These are phyloP conservation scores for Poeciliopsis turrubarensis DNA, from an alignment of 2,113 vertebrate genomes.

Conservation along the genomic window DNA sequence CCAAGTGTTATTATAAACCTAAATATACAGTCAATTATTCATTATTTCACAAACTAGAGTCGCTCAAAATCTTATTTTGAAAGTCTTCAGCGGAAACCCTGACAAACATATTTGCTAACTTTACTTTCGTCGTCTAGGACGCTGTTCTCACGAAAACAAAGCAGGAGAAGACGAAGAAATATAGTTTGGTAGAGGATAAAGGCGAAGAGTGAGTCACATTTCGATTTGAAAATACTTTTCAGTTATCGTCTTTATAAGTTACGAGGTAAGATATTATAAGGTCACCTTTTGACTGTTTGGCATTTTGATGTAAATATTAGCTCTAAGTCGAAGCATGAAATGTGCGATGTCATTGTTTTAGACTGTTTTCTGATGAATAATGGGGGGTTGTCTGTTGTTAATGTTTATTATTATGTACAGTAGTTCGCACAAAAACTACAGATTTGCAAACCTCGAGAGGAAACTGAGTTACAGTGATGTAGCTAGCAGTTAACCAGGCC, in stretches of 20 bases:
- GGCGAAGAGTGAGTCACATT: not conserved
- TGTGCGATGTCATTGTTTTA: not conserved
- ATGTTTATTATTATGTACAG: not conserved
- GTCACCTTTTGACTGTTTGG: conserved; percentile 2
- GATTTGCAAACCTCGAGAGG: not conserved
- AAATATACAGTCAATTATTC: not conserved
- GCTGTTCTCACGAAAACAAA: not conserved
- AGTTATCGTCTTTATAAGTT: not conserved
- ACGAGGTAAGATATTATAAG: conserved; percentile 38
- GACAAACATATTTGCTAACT: not conserved
- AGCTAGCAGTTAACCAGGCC: conserved; percentile 9
- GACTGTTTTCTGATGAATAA: not conserved
- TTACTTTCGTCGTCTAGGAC: not conserved
- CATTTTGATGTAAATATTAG: conserved; percentile 5
- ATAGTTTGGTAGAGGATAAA: not conserved
- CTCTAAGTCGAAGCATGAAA: not conserved
- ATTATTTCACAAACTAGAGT: not conserved
- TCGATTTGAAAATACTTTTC: not conserved
- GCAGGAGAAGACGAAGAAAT: not conserved
- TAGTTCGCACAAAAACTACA: not conserved
- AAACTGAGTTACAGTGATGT: not conserved
- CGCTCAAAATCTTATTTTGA: not conserved
- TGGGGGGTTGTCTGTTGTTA: not conserved
- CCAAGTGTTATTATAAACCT: not conserved
- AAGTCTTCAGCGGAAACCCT: not conserved